Percentiles rank a stretch among this genome's conserved stretches.
These are phyloP conservation scores for Tethya wilhelma DNA, from an alignment of 37 sponge, comb jelly and placozoan species.

Conservation along the genomic window DNA sequence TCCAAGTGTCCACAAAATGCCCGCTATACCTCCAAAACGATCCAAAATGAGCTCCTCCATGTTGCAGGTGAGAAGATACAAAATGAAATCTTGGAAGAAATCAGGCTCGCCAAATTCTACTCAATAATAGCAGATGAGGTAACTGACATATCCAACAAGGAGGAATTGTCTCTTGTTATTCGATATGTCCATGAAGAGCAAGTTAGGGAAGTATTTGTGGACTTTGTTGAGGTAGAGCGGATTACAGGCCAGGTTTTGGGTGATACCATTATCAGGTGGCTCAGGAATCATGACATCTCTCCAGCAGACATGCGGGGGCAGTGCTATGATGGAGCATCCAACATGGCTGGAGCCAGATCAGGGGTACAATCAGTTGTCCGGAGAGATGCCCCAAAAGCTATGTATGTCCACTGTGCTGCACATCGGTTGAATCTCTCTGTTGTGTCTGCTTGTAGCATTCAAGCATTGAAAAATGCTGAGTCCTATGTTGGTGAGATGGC, in stretches of 20 bases:
- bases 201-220: no score
- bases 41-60: slow-evolving; percentile 67
- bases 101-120: slow-evolving; percentile 41
- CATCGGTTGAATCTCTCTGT: slow-evolving; percentile 44
- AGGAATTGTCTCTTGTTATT: slow-evolving; percentile 52
- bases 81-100: slow-evolving; percentile 8
- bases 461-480: slow-evolving; percentile 9
- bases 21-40: slow-evolving; percentile 69
- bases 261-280: slow-evolving; percentile 29
- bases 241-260: slow-evolving; percentile 34
- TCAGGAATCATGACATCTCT: slow-evolving; percentile 3
- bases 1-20: slow-evolving; percentile 62
- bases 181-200: slow-evolving; percentile 25
- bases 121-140: slow-evolving; percentile 69
- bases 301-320: slow-evolving; percentile 30
- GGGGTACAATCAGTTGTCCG: neutral
- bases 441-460: slow-evolving; percentile 41
- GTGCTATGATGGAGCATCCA: slow-evolving; percentile 43
- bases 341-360: neutral
- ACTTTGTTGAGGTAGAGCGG: slow-evolving; percentile 47
- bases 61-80: slow-evolving; percentile 17
- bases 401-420: slow-evolving; percentile 43
- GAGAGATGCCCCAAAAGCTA: slow-evolving; percentile 5
- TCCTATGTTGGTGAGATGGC: no score
- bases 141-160: slow-evolving; percentile 51